phyloP scores from a whole-genome alignment of 2,113 vertebrate genomes.

The Hemiscyllium ocellatum region DNA sequence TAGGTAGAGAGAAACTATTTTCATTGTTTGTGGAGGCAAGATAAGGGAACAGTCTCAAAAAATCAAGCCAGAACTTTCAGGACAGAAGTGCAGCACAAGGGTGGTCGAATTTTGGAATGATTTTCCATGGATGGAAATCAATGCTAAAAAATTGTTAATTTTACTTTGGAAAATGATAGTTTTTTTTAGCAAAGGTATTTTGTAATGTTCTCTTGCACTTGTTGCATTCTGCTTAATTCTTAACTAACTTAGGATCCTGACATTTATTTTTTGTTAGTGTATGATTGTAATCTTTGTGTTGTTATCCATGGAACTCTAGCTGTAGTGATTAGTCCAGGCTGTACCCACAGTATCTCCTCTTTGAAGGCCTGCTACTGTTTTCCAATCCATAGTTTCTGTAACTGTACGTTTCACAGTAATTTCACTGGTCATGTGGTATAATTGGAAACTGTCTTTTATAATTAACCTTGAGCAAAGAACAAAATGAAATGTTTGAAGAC shows the following conservation, averaged over 20 bases:
- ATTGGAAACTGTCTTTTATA: not conserved
- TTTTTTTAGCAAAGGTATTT: not conserved
- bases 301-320: not conserved
- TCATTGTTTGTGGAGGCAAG: too few species aligned
- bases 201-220: not conserved
- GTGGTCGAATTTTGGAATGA: too few species aligned
- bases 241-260: not conserved
- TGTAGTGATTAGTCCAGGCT: not conserved
- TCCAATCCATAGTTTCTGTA: not conserved
- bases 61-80: too few species aligned
- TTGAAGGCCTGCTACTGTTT: not conserved
- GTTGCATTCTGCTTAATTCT: not conserved
- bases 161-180: too few species aligned
- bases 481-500: not conserved
- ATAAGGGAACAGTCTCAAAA: too few species aligned
- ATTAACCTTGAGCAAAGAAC: not conserved
- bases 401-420: not conserved
- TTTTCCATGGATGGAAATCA: too few species aligned
- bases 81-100: too few species aligned
- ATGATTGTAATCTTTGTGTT: not conserved
- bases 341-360: not conserved
- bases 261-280: not conserved
- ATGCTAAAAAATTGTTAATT: too few species aligned
- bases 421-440: not conserved
- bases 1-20: not conserved